These are phyloP conservation scores for Ectemnius cavifrons DNA, from an alignment of 2,888 invertebrate species.

Conservation along the genomic window DNA sequence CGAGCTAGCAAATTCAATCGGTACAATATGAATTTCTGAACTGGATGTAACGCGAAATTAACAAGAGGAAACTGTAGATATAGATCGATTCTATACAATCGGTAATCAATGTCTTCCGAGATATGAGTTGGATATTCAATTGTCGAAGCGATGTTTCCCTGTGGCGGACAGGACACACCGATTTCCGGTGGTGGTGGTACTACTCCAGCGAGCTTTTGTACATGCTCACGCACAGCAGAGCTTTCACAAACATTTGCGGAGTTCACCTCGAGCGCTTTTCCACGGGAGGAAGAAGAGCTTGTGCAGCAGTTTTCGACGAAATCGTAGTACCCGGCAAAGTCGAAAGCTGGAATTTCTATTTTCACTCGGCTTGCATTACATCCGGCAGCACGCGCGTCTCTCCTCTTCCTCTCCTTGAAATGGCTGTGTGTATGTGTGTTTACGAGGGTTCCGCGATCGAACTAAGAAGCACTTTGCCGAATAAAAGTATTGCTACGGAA, in stretches of 20 bases:
- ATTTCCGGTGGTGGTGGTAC: too few relatives aligned
- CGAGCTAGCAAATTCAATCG: too few relatives aligned
- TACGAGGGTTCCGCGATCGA: conserved; percentile 38
- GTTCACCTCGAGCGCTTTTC: not conserved
- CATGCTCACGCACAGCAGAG: conserved; percentile 7
- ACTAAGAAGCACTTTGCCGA: conserved; percentile 27
- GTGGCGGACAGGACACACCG: not conserved
- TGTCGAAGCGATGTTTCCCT: not conserved
- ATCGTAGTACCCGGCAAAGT: conserved; percentile 22
- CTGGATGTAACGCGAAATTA: too few relatives aligned
- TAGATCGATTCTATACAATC: too few relatives aligned
- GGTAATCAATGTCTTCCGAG: too few relatives aligned
- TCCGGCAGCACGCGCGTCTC: conserved; percentile 2
- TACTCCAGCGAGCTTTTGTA: not conserved
- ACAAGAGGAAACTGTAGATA: too few relatives aligned
- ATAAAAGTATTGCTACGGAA: conserved; percentile 20
- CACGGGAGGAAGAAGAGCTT: not conserved
- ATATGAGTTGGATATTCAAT: too few relatives aligned
- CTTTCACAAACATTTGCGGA: conserved; percentile 21
- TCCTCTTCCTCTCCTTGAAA: too few relatives aligned
- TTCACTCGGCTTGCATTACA: conserved; percentile 30
- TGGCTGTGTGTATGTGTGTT: conserved; percentile 13
- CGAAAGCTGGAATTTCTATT: conserved; percentile 49
- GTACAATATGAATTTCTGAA: too few relatives aligned
- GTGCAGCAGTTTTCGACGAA: conserved; percentile 20